Conservation (phyloP, 2,797 vertebrate species). For the Heteromormyrus szaboi region DNA sequence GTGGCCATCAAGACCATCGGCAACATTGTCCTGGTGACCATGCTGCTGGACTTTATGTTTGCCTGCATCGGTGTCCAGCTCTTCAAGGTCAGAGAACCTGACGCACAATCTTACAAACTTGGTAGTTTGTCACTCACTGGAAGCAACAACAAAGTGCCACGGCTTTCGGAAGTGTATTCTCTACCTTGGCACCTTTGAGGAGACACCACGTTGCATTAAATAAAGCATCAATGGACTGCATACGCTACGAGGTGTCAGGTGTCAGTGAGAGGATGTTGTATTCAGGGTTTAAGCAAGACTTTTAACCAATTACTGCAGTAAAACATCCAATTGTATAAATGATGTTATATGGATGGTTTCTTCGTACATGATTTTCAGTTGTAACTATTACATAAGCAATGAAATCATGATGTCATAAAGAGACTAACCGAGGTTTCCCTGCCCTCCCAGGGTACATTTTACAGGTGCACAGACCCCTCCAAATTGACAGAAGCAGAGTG, state of each 20-base stretch:
- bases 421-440: background rate
- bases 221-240: background rate
- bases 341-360: background rate
- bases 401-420: background rate
- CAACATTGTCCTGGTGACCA: conserved; percentile 89
- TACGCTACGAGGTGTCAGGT: background rate
- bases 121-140: background rate
- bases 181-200: background rate
- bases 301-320: background rate
- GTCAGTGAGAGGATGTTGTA: background rate
- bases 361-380: background rate
- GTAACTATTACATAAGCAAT: background rate
- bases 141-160: background rate
- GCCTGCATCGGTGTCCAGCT: conserved; percentile 91
- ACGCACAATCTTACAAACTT: background rate
- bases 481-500: conserved; percentile 76
- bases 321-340: background rate
- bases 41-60: conserved; percentile 88
- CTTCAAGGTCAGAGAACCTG: conserved; percentile 75
- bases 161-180: background rate
- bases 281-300: background rate
- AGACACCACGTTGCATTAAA: background rate
- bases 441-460: conserved; percentile 74
- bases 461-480: conserved; percentile 75
- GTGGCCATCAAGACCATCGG: conserved; percentile 92